These are phyloP conservation scores for Spheniscus mendiculus DNA, from an alignment of 2,113 vertebrate genomes.

Conservation along the genomic window DNA sequence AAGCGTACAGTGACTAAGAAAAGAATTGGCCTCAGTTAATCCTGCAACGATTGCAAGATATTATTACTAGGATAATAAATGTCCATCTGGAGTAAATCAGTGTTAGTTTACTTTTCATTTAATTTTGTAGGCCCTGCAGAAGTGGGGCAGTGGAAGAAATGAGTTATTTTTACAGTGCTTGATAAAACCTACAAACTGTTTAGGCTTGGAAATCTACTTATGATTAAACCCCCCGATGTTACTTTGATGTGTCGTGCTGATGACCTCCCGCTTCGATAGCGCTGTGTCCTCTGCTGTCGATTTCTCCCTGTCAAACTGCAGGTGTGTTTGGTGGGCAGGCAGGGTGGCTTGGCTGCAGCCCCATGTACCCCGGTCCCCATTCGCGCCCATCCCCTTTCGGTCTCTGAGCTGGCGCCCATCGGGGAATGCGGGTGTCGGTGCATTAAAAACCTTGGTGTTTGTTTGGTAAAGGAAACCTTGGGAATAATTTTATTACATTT, in stretches of 20 bases:
- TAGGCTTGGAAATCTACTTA: background rate
- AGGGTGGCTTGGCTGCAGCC: background rate
- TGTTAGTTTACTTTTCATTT: conserved; percentile 11
- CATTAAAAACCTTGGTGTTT: background rate
- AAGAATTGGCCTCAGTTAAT: background rate
- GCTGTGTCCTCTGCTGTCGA: background rate
- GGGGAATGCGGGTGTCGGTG: accelerated
- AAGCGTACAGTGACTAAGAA: background rate
- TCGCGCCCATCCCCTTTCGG: accelerated
- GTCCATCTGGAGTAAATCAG: conserved; percentile 1
- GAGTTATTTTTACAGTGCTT: background rate
- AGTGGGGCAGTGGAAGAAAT: background rate
- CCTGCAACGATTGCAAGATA: background rate
- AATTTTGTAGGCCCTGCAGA: background rate
- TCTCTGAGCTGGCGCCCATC: accelerated
- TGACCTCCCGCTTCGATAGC: accelerated
- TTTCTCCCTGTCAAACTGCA: accelerated
- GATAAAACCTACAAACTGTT: background rate
- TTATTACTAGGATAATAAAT: background rate
- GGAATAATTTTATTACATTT: background rate
- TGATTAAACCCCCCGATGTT: accelerated
- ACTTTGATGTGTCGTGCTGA: accelerated
- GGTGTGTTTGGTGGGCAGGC: no score
- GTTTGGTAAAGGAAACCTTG: background rate
- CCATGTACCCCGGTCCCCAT: background rate